phyloP scores from a whole-genome alignment of 2,888 invertebrate species.

The Mythimna vitellina region DNA sequence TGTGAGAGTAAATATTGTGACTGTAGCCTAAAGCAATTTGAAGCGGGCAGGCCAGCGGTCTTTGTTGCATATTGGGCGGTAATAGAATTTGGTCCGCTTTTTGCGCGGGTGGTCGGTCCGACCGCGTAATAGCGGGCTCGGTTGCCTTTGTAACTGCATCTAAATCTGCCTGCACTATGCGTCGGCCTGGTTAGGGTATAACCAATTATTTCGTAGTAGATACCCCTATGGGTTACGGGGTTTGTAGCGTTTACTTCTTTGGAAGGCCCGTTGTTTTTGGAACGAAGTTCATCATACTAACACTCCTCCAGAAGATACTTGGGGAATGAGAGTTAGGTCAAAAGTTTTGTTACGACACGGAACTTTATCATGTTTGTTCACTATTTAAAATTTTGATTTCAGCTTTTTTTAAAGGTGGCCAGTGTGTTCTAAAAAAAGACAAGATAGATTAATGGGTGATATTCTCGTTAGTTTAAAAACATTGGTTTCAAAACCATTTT shows the following conservation, averaged over 20 bases:
- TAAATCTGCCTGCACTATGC: constrained; percentile 83
- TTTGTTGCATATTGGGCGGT: constrained; percentile 90
- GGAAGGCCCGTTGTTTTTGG: background rate
- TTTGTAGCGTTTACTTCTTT: constrained; percentile 20
- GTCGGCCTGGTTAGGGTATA: constrained; percentile 77
- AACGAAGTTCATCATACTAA: background rate
- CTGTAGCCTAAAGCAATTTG: constrained; percentile 89
- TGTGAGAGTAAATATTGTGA: constrained; percentile 86
- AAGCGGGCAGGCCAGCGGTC: constrained; percentile 86
- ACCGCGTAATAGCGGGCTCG: constrained; percentile 86
- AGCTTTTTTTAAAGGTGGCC: background rate
- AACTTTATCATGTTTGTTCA: background rate
- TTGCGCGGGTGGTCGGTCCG: constrained; percentile 84
- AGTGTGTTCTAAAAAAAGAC: background rate
- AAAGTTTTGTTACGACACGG: background rate
- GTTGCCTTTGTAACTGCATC: constrained; percentile 89
- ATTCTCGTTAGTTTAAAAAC: background rate
- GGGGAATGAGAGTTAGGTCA: background rate
- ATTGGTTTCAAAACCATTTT: background rate
- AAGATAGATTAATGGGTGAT: background rate
- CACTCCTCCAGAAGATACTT: background rate
- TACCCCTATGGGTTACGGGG: constrained; percentile 22
- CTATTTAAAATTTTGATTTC: background rate
- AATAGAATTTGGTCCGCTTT: constrained; percentile 90
- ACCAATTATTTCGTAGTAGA: constrained; percentile 72